Evolutionary conservation across 2,797 vertebrate species (phyloP), one percentile per base, ranked within the genome.

Genomic region (Pempheris klunzingeri): DNA sequence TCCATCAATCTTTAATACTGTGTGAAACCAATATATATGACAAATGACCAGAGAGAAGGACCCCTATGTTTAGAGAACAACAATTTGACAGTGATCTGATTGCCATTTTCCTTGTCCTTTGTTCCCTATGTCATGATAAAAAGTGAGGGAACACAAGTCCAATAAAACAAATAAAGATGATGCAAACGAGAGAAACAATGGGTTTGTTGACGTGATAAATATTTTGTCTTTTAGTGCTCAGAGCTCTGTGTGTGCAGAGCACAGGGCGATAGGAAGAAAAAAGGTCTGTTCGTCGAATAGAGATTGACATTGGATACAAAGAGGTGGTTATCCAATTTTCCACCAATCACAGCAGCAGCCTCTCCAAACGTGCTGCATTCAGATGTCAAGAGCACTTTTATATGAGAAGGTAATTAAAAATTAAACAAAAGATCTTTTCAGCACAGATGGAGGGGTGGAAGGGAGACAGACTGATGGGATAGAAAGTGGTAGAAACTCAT

Each of bases 381-480:
- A 83, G 82, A 92, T 90, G 89, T 93, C 91, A 92, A 90, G 90
- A 90, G 90, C 87, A 81, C 85, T 89, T 88, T 91, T 80, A 85
- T 83, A 88, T 74, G 84, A 87, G 86, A 87, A 90, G 88, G 86
- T 91, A 92, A 94, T 94, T 93, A 93, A 94, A 92, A 91, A 88
- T 86, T 78, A 72, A 93, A 94, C 90, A 93, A 93, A 94, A 92
- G 89, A 85, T 83, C 88, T 90, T 93, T 90, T 92, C 86, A 82
- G 80, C 46, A 15, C 83, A 91, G 90, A 92, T 86, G 87, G 78
- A 90, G 76, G 78, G 77, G 69, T 63, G 84, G 83, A 82, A 82
- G 79, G 69, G 61, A 82, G 80, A 76, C 44, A 8, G 64, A 55
- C 62, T 75, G 85, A 88, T 61, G 70, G 71, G 76, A 81, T 41